Conservation (phyloP, 2,113 vertebrate genomes). For the Dolichallabes microphthalmus region DNA sequence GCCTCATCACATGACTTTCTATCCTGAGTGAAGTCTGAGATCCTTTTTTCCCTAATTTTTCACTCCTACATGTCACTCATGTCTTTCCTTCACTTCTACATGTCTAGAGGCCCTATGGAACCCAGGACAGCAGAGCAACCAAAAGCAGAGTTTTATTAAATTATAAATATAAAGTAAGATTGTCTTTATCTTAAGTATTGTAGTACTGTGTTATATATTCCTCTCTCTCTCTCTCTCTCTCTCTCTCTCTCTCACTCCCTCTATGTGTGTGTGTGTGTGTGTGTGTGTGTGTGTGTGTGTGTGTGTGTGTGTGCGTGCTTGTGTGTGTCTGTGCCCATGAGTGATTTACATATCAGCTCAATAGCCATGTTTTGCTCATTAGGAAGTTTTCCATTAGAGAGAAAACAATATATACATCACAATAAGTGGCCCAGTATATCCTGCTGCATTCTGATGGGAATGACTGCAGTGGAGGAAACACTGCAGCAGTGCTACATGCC, state of each 20-base stretch:
- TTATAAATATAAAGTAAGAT: background rate
- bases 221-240: background rate
- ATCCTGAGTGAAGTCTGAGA: background rate
- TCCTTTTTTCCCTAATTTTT: no score
- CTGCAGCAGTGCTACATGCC: conserved; percentile 49
- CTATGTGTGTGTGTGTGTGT: background rate
- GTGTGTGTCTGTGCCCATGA: background rate
- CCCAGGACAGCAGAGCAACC: background rate
- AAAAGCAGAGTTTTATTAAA: background rate
- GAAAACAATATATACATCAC: conserved; percentile 37
- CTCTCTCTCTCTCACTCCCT: no score
- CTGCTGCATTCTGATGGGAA: conserved; percentile 54
- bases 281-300: background rate
- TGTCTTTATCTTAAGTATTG: background rate
- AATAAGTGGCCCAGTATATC: conserved; percentile 26
- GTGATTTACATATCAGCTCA: conserved; percentile 19
- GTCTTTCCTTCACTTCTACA: background rate
- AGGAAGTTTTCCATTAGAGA: conserved; percentile 32
- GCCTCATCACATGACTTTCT: background rate
- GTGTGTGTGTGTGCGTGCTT: background rate
- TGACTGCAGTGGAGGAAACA: conserved; percentile 51
- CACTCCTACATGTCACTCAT: no score
- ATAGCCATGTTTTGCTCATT: conserved; percentile 20
- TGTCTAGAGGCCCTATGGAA: background rate
- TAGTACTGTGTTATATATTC: background rate